Percentiles rank a stretch among this genome's conserved stretches.
These are phyloP conservation scores for Chrysomela aeneicollis DNA, from an alignment of 2,888 invertebrate species.

Conservation along the genomic window DNA sequence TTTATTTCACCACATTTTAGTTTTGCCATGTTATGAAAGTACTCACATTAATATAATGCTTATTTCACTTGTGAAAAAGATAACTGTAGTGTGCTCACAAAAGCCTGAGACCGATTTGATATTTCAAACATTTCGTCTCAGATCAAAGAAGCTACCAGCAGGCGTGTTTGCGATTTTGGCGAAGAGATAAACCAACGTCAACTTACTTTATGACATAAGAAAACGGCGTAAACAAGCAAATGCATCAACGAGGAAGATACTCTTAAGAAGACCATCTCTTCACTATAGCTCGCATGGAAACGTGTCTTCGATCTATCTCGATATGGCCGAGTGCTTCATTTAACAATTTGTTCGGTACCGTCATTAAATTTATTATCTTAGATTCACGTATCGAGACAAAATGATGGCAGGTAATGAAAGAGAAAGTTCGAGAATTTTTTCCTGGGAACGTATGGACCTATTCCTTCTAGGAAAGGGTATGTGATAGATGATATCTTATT, in stretches of 20 bases:
- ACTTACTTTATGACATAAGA: conserved; percentile 22
- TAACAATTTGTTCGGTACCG: conserved; percentile 18
- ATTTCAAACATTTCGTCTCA: conserved; percentile 6
- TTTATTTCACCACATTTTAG: too few relatives aligned
- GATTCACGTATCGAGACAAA: conserved; percentile 19
- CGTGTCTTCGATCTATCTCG: conserved; percentile 31
- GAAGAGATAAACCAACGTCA: conserved; percentile 18
- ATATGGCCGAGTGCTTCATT: conserved; percentile 24
- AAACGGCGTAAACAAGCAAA: background rate
- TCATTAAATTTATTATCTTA: conserved; percentile 27
- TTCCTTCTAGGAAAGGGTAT: background rate
- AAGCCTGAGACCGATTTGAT: background rate
- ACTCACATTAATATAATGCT: too few relatives aligned
- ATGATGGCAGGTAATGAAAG: conserved; percentile 7
- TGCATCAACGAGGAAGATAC: conserved; percentile 6
- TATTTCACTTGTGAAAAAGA: background rate
- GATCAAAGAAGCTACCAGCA: conserved; percentile 8
- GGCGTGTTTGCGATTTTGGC: conserved; percentile 23
- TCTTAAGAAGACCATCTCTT: conserved; percentile 11
- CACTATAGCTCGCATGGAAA: conserved; percentile 18
- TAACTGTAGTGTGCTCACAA: background rate
- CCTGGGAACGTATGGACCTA: background rate
- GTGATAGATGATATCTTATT: too few relatives aligned
- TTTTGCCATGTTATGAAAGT: too few relatives aligned
- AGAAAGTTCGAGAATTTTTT: conserved; percentile 9